phyloP scores from a whole-genome alignment of 2,113 vertebrate species.

The Sceloporus tristichus region DNA sequence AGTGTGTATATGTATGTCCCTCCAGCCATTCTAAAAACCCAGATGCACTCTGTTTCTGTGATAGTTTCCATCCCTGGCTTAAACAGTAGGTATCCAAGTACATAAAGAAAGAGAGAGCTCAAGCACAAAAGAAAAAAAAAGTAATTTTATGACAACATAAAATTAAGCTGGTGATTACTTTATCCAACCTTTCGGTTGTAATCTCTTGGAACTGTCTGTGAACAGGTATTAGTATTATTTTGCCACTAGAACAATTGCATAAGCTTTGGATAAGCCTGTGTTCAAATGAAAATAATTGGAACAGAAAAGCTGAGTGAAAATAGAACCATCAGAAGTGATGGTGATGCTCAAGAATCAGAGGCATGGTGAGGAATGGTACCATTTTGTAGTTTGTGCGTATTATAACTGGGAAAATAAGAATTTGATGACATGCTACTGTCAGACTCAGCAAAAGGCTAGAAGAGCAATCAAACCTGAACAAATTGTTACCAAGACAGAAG shows the following conservation, averaged over 20 bases:
- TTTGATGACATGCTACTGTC: slow-evolving; percentile 17
- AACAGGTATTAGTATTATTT: background rate
- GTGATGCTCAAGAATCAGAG: slow-evolving; percentile 22
- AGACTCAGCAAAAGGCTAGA: slow-evolving; percentile 14
- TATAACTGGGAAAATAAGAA: slow-evolving; percentile 13
- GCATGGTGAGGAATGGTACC: slow-evolving; percentile 1
- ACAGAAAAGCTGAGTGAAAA: background rate
- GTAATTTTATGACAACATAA: slow-evolving; percentile 10
- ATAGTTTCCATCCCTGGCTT: background rate
- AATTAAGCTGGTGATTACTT: background rate
- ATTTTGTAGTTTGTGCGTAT: background rate
- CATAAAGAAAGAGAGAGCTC: background rate
- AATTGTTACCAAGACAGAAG: background rate
- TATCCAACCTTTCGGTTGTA: background rate
- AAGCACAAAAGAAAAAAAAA: background rate
- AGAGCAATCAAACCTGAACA: slow-evolving; percentile 15
- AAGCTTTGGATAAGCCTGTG: background rate
- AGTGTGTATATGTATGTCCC: too few species aligned
- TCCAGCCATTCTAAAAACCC: background rate
- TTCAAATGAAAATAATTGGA: slow-evolving; percentile 26
- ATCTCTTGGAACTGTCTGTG: background rate
- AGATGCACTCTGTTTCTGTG: background rate
- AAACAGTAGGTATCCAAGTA: background rate
- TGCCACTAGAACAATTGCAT: background rate
- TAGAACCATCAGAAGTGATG: slow-evolving; percentile 10